These are phyloP conservation scores for Ophiothrix spiculata DNA, from an alignment of 35 echinoderm and acorn worm species.

Conservation along the genomic window DNA sequence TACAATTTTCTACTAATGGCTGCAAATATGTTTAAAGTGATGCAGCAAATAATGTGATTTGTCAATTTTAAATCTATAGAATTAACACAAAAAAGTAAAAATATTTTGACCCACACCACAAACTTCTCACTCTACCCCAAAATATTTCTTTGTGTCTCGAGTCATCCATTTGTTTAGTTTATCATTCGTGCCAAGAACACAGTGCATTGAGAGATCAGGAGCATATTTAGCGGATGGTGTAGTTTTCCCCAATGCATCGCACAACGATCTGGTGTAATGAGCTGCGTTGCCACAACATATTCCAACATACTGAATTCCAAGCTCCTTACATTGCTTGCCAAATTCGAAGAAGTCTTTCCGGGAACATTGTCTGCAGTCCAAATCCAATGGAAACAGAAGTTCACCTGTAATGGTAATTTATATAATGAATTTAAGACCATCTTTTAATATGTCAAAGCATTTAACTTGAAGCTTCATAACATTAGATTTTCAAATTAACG, in stretches of 20 bases:
- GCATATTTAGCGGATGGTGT: constrained; percentile 56
- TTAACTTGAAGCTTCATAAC: too few species aligned
- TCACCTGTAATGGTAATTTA: constrained; percentile 22
- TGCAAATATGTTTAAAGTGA: too few species aligned
- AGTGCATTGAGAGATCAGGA: constrained; percentile 56
- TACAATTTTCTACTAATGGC: too few species aligned
- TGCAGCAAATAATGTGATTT: too few species aligned
- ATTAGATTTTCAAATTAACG: too few species aligned
- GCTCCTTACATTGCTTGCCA: constrained; percentile 52
- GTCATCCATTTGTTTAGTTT: constrained; percentile 19
- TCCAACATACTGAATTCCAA: constrained; percentile 67
- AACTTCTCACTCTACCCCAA: too few species aligned
- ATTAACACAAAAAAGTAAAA: too few species aligned
- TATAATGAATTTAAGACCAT: too few species aligned
- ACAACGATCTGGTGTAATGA: constrained; percentile 52
- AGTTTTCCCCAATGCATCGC: constrained; percentile 50
- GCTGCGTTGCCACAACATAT: constrained; percentile 77
- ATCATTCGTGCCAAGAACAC: constrained; percentile 41
- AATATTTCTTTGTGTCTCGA: background rate
- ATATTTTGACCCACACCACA: too few species aligned
- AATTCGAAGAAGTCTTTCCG: constrained; percentile 56
- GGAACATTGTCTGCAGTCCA: constrained; percentile 45
- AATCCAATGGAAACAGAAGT: constrained; percentile 38
- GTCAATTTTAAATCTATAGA: too few species aligned
- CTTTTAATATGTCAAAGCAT: too few species aligned